Evolutionary conservation across 2,888 invertebrate species (phyloP), one percentile per base, ranked within the genome.

Genomic region (Ophion ventricosus): DNA sequence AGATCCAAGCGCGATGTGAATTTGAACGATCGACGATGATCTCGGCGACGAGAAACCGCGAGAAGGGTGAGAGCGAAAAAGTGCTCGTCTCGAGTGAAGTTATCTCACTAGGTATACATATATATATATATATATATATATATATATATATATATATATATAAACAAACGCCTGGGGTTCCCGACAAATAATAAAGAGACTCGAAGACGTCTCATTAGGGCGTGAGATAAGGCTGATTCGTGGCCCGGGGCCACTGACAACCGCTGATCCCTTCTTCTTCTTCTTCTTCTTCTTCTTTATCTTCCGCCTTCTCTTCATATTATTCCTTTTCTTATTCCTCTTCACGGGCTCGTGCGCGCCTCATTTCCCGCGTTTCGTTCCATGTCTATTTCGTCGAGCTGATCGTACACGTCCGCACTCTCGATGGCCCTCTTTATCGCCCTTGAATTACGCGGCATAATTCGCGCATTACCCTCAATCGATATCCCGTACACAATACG

Each of bases 141-240:
- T n/a, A n/a, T n/a, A n/a, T n/a, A n/a, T n/a, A n/a, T n/a, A n/a
- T n/a, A n/a, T n/a, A n/a, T n/a, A n/a, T n/a, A n/a, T 76, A 82
- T 70, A 75, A 74, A 73, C 35, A 73, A 72, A 78, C 74, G 82
- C 86, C 87, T 56, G 70, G 67, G 85, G 86, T 67, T 84, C 82
- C 84, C 87, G 83, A 86, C 84, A 87, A 87, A 90, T 90, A 90
- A 91, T 91, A 90, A 89, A 90, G 88, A 89, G 87, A 86, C 85
- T 84, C 87, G 87, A 89, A 90, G 91, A 91, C 90, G 91, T 91
- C 91, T 91, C 91, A 90, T 92, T 91, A 92, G 87, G 87, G 86
- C 86, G 87, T 87, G 87, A 89, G 88, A 89, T 89, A 89, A 86
- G 84, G 78, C 80, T 82, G 82, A 84, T 85, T 86, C 80, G 83